A percentile compares a stretch with the other conserved stretches of the same genome.
These are phyloP conservation scores for Australoheros scitulus DNA, from an alignment of 2,113 vertebrate genomes.

Conservation along the genomic window DNA sequence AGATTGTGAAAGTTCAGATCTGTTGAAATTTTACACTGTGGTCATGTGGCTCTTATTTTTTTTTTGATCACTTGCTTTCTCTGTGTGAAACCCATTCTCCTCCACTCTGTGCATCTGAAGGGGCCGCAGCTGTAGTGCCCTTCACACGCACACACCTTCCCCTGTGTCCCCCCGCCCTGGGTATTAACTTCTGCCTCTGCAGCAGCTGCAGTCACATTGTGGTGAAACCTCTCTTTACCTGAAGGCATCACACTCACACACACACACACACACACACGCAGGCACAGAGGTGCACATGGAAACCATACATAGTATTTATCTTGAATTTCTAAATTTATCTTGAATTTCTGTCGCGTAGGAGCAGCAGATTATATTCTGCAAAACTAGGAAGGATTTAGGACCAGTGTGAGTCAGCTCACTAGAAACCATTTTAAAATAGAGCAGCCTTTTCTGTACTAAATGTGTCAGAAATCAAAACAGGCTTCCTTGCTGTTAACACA, in stretches of 20 bases:
- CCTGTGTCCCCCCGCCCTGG: conserved; percentile 71
- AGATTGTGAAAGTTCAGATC: background rate
- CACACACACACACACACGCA: background rate
- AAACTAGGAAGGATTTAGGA: conserved; percentile 4
- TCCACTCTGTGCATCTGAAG: conserved; percentile 32
- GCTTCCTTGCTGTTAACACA: conserved; percentile 49
- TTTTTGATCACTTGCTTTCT: background rate
- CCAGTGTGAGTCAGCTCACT: conserved; percentile 40
- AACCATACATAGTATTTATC: background rate
- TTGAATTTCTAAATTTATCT: conserved; percentile 19
- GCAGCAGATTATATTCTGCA: background rate
- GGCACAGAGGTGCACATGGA: conserved; percentile 14
- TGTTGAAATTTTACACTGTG: background rate
- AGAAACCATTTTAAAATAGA: conserved; percentile 35
- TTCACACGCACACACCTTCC: conserved; percentile 51
- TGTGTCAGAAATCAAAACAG: conserved; percentile 46
- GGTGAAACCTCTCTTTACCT: conserved; percentile 71
- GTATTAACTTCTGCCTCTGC: conserved; percentile 74
- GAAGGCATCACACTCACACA: conserved; percentile 66
- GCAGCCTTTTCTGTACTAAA: conserved; percentile 23
- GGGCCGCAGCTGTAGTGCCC: conserved; percentile 59
- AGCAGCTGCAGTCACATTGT: conserved; percentile 75
- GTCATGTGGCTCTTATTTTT: background rate
- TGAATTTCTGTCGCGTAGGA: conserved; percentile 12
- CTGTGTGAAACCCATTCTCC: conserved; percentile 27